Evolutionary conservation across 2,888 invertebrate species (phyloP).

Genomic region (Eupithecia pulchellata): DNA sequence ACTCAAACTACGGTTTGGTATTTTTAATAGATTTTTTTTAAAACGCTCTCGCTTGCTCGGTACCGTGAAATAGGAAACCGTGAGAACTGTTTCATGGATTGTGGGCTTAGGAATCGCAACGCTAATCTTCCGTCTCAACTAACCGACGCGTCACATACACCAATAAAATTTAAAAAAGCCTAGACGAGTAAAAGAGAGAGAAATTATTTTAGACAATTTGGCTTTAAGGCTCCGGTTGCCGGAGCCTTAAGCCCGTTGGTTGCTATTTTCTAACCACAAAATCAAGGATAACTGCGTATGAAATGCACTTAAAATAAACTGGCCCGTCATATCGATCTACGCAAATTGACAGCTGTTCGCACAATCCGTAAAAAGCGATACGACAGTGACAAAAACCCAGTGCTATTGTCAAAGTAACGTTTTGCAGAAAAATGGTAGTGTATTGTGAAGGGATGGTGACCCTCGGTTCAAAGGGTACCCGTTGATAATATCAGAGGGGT

Average conservation of each 20-base stretch:
- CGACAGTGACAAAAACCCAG: not conserved
- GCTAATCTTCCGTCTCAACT: too few species aligned
- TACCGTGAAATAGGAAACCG: conserved; percentile 1
- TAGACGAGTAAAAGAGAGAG: too few species aligned
- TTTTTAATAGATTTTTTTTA: conserved; percentile 6
- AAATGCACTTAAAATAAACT: too few species aligned
- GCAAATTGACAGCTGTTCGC: not conserved
- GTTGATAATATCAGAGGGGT: conserved; percentile 32
- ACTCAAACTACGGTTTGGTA: conserved; percentile 5
- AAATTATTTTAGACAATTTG: too few species aligned
- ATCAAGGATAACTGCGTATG: too few species aligned
- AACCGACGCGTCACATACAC: too few species aligned
- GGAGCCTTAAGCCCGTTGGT: too few species aligned
- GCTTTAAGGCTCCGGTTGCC: too few species aligned
- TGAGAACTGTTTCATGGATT: not conserved
- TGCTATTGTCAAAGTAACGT: not conserved
- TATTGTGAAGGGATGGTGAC: conserved; percentile 21
- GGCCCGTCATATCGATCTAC: too few species aligned
- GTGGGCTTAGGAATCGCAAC: too few species aligned
- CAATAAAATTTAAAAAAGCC: too few species aligned
- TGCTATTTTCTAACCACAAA: too few species aligned
- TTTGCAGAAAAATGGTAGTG: conserved; percentile 7
- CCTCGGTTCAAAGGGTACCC: conserved; percentile 32
- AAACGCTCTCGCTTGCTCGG: not conserved
- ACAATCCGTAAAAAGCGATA: not conserved